Conservation (phyloP, 2,113 vertebrate genomes). For the Solea solea region DNA sequence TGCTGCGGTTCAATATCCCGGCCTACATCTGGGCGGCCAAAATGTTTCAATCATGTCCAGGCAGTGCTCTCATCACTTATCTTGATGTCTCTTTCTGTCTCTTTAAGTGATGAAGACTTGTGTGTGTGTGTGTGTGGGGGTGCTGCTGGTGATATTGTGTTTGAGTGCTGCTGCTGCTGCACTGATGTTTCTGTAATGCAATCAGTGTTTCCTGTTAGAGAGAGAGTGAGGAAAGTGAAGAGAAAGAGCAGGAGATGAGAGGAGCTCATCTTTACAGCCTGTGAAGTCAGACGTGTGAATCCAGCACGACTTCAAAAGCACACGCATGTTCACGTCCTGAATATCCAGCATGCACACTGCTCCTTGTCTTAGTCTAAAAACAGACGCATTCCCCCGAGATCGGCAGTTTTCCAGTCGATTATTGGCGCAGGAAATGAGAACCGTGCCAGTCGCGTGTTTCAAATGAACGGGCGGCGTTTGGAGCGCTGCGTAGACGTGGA, state of each 20-base stretch:
- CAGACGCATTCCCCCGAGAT: constrained; percentile 2
- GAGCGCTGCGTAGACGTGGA: constrained; percentile 28
- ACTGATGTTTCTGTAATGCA: constrained; percentile 78
- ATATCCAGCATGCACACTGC: constrained; percentile 13
- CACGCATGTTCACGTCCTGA: neutral
- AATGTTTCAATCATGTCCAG: constrained; percentile 7
- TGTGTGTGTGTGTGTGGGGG: constrained; percentile 36
- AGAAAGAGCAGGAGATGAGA: constrained; percentile 22
- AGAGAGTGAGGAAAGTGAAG: constrained; percentile 29
- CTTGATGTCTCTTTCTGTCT: constrained; percentile 63
- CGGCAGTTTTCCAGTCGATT: constrained; percentile 1
- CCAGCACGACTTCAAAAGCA: constrained; percentile 9
- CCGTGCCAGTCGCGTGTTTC: constrained; percentile 12
- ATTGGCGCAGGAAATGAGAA: constrained; percentile 13
- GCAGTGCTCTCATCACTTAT: neutral
- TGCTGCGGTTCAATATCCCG: neutral
- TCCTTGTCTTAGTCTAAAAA: constrained; percentile 8
- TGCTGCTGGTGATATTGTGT: constrained; percentile 64
- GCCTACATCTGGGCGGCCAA: neutral
- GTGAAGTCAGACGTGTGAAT: constrained; percentile 39
- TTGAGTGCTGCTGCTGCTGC: constrained; percentile 55
- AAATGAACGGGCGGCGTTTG: constrained; percentile 35
- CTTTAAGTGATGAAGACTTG: constrained; percentile 71
- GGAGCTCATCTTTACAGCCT: constrained; percentile 45
- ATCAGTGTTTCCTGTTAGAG: constrained; percentile 76